Conservation (phyloP, 2,797 vertebrate species). For the Melanotaenia maccullochi region DNA sequence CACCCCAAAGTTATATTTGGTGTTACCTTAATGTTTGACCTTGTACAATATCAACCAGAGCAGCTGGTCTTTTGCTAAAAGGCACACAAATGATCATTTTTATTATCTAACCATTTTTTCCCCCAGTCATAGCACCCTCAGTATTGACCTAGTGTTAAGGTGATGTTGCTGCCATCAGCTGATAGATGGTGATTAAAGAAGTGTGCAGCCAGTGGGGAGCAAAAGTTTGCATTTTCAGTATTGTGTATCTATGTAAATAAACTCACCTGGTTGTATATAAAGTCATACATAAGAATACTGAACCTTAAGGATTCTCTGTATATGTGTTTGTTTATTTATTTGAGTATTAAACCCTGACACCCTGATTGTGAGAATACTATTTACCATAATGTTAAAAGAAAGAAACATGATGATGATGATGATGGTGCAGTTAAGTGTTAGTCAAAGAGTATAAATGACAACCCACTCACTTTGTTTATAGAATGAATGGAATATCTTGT, state of each 20-base stretch:
- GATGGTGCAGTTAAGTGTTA: conserved; percentile 42
- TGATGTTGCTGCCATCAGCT: conserved; percentile 17
- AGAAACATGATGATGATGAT: conserved; percentile 12
- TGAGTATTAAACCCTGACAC: conserved; percentile 49
- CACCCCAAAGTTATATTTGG: background rate
- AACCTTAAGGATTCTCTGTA: conserved; percentile 55
- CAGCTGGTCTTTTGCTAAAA: conserved; percentile 18
- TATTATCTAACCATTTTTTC: background rate
- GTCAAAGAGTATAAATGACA: conserved; percentile 54
- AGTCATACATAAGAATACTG: conserved; percentile 52
- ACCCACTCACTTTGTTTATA: conserved; percentile 73
- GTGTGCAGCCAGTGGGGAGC: conserved; percentile 9
- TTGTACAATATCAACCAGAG: conserved; percentile 2
- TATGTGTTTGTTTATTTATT: conserved; percentile 68
- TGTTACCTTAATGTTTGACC: conserved; percentile 4
- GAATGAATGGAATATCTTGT: conserved; percentile 84
- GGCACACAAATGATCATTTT: conserved; percentile 1
- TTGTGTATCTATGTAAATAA: conserved; percentile 69
- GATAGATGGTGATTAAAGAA: conserved; percentile 7
- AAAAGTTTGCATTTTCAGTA: conserved; percentile 39
- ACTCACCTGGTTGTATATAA: conserved; percentile 59
- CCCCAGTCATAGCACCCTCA: background rate
- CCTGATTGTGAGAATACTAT: conserved; percentile 64
- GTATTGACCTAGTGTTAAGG: conserved; percentile 11
- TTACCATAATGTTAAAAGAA: conserved; percentile 68